Base-by-base conservation (phyloP, 1,140 invertebrate genomes). In the Drosophila teissieri region DNA sequence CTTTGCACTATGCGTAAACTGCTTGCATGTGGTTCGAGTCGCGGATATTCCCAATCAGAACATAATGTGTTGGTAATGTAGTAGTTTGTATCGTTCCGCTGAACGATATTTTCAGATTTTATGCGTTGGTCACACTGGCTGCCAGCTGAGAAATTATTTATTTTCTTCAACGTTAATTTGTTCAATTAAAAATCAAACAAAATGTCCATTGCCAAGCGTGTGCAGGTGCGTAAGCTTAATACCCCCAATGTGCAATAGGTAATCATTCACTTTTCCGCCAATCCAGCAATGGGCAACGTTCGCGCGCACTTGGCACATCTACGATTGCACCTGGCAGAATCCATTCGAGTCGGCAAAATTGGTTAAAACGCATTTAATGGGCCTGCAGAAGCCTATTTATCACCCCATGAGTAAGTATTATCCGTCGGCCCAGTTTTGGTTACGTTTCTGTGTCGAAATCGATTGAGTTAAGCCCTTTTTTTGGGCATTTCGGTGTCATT, bases 271-370 rank as follows among this genome's bases (percentile, higher is more conserved):
- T 1, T n/a, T 14, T 19, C 67, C 92, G 63, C 93, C 94, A 2
- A 34, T 77, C 7, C 37, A 99, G 97, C 98, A 99, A 97, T 99
- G 98, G 98, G 95, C 95, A 31, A 97, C 97, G 31, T 98, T 99
- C 94, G 95, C 97, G 22, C 93, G 97, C 67, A 94, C 95, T 44
- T 99, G 98, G 98, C 98, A 98, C 93, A 90, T 99, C 55, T 99
- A 95, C 92, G 98, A 99, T 94, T 97, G 97, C 53, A 96, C 96
- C 91, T 98, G 97, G 96, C 98, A 99, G 94, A 98, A 99, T 94
- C 98, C 98, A 14, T 98, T 96, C 90, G 90, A 95, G 57, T 96
- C 97, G 44, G 97, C 97, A 10, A 76, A 93, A 44, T 69, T 96
- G 48, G 94, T 99, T 58, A 95, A 95, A 57, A 95, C 95, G 62